Conservation (phyloP, 2,888 invertebrate genomes). For the Endomychus coccineus region DNA sequence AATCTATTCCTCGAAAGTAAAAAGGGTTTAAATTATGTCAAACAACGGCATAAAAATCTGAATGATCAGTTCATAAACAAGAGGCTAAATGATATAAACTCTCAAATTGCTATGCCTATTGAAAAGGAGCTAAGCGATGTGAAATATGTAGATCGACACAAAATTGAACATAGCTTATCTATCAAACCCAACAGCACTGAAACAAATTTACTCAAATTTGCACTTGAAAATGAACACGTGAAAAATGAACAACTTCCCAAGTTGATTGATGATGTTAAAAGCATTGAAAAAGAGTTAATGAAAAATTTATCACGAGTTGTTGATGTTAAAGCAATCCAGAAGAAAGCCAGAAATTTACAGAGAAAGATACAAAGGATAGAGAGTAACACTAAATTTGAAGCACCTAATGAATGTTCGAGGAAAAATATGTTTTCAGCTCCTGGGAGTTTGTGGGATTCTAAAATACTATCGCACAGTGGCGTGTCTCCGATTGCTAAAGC, state of each 20-base stretch:
- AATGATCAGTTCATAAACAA: constrained; percentile 22
- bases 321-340: constrained; percentile 44
- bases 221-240: constrained; percentile 22
- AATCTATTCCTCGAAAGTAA: constrained; percentile 46
- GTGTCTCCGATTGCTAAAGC: no score
- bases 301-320: constrained; percentile 32
- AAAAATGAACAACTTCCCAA: constrained; percentile 29
- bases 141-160: constrained; percentile 20
- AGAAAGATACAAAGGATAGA: constrained; percentile 28
- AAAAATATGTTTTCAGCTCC: not conserved
- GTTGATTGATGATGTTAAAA: constrained; percentile 49
- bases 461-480: constrained; percentile 12
- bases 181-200: constrained; percentile 35
- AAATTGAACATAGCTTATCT: constrained; percentile 28
- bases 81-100: constrained; percentile 19
- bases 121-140: no score
- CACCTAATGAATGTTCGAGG: constrained; percentile 4
- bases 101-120: constrained; percentile 17
- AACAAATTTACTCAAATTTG: constrained; percentile 36
- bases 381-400: constrained; percentile 41
- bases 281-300: constrained; percentile 47
- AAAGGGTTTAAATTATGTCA: constrained; percentile 37
- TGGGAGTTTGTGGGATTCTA: not conserved
- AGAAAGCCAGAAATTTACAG: constrained; percentile 44
- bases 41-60: constrained; percentile 32